Base-by-base conservation (phyloP, 2,888 invertebrate species). In the Caenorhabditis uteleia region DNA sequence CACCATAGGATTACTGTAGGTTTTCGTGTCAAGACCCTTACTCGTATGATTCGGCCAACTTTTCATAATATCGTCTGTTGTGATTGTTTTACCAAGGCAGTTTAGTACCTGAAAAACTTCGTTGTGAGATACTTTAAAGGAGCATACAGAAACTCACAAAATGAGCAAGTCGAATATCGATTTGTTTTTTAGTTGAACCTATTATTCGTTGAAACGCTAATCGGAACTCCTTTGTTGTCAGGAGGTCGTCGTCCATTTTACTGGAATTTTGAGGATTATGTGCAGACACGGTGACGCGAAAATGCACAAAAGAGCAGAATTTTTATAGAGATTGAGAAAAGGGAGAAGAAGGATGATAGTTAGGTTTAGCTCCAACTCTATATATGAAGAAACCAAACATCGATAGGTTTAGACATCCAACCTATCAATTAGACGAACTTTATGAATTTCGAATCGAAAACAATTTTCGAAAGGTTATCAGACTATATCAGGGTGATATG, bases 41-140 rank as follows among this genome's bases (percentile, higher is more conserved):
- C 45, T 29, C 18, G 29, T 45, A 45, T 45, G 16, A 18, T 31
- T 5, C 12, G 45, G 45, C 45, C 45, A 45, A 21, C 33, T 33
- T 3, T 31, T n/a, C 16, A 8, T 18, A 16, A 45, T 16, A 31
- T 45, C 31, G 2, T 21, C 31, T 20, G 12, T 14, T n/a, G 33
- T 21, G 3, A 45, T 21, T 20, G 45, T 45, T 33, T 45, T 45
- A 10, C 45, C 45, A 16, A 21, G 23, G 21, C 33, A 27, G 27
- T 27, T n/a, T 3, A 44, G 8, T n/a, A 44, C 12, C 44, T 44
- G 29, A 23, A 42, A 42, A 42, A 7, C 14, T 42, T 4, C 4
- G 6, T 26, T 26, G 6, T 42, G 4, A 23, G 6, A 26, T 6
- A 20, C 36, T 5, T 10, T 10, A 34, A 34, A n/a, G n/a, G 7